Conservation (phyloP, 2,113 vertebrate species). For the Orientallactaga bullata region DNA sequence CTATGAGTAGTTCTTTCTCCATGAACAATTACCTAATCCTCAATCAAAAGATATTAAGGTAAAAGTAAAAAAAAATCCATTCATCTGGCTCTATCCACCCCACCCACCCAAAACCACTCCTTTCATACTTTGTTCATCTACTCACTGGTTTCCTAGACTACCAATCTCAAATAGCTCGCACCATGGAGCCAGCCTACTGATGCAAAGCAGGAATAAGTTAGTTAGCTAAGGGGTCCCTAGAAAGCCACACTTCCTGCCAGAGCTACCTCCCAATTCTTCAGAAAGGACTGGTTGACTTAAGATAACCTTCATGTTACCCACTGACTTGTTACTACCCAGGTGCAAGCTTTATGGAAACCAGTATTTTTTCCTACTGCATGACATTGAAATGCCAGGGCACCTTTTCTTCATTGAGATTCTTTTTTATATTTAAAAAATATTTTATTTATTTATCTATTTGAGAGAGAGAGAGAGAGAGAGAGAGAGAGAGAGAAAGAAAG, state of each 20-base stretch:
- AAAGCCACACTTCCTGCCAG: constrained; percentile 26
- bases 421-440: neutral
- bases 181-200: neutral
- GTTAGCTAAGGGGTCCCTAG: neutral
- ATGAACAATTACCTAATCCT: constrained; percentile 18
- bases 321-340: neutral
- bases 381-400: constrained; percentile 36
- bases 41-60: constrained; percentile 36
- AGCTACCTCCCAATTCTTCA: constrained; percentile 41
- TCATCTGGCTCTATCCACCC: constrained; percentile 22
- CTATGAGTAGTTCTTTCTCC: neutral
- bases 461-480: too few species aligned
- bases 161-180: constrained; percentile 29
- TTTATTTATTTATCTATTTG: too few species aligned
- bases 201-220: constrained; percentile 47
- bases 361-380: neutral
- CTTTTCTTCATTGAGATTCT: neutral
- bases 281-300: neutral
- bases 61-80: constrained; percentile 33
- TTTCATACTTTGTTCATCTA: neutral
- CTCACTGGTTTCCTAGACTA: constrained; percentile 61
- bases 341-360: neutral
- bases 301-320: constrained; percentile 6
- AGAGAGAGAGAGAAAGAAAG: too few species aligned
- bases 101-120: constrained; percentile 1